A percentile compares a stretch with the other conserved stretches of the same genome.
phyloP scores from a whole-genome alignment of 1,140 invertebrate genomes.

The Cydia amplana region DNA sequence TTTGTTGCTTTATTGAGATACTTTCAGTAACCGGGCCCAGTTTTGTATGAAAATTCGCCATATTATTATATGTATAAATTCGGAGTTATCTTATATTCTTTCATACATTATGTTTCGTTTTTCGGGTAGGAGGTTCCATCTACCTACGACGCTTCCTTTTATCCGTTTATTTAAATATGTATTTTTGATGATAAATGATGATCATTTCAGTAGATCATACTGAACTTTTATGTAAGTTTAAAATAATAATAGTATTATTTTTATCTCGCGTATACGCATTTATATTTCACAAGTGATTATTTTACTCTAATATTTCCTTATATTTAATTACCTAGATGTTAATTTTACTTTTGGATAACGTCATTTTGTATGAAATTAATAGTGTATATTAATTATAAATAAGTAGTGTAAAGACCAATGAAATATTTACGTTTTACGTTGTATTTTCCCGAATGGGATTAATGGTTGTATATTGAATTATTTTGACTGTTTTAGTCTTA shows the following conservation, averaged over 20 bases:
- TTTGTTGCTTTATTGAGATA: neutral
- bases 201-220: too few species aligned
- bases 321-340: neutral
- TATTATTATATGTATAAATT: neutral
- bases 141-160: too few species aligned
- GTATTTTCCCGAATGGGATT: constrained; percentile 6
- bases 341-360: neutral
- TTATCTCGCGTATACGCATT: constrained; percentile 16
- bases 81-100: neutral
- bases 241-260: neutral
- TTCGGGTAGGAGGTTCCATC: too few species aligned
- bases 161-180: too few species aligned
- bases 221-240: neutral
- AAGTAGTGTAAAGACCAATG: constrained; percentile 11
- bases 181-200: too few species aligned
- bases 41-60: neutral
- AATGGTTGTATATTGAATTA: constrained; percentile 27
- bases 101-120: neutral
- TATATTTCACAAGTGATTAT: constrained; percentile 8
- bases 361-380: constrained; percentile 8
- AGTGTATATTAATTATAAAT: constrained; percentile 10
- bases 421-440: neutral
- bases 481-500: constrained; percentile 18
- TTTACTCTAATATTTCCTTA: neutral
- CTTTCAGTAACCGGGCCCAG: neutral